Percentiles rank a stretch among this genome's conserved stretches.
Conservation (phyloP, 2,888 invertebrate genomes). For the Charanyca ferruginea region DNA sequence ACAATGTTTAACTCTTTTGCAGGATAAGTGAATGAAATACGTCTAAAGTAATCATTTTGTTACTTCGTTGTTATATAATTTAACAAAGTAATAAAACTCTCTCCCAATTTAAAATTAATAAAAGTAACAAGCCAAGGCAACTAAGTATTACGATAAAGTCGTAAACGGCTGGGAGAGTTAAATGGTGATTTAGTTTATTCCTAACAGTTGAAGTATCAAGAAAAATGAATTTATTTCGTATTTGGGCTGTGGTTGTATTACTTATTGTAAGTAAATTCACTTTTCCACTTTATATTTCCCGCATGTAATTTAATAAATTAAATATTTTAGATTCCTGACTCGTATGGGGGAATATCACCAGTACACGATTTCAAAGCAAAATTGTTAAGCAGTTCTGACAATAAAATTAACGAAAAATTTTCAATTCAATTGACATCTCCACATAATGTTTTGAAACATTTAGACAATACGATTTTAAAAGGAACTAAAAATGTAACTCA, state of each 20-base stretch:
- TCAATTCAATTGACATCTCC: conserved; percentile 74
- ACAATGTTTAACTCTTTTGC: conserved; percentile 86
- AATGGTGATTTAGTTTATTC: conserved; percentile 35
- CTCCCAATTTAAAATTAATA: conserved; percentile 23
- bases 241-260: conserved; percentile 52
- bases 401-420: conserved; percentile 71
- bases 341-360: conserved; percentile 83
- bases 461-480: conserved; percentile 81
- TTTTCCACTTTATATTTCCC: conserved; percentile 2
- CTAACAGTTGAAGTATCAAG: conserved; percentile 23
- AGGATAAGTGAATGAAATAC: conserved; percentile 71
- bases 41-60: conserved; percentile 8
- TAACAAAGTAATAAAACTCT: conserved; percentile 34
- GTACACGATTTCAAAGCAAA: conserved; percentile 83
- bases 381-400: conserved; percentile 69
- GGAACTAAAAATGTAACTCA: conserved; percentile 85
- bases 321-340: conserved; percentile 71
- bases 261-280: conserved; percentile 55
- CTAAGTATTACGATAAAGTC: conserved; percentile 33
- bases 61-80: neutral
- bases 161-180: neutral
- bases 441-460: conserved; percentile 81
- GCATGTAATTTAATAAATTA: conserved; percentile 5
- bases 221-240: conserved; percentile 44
- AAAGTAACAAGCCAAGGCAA: conserved; percentile 47